Percentiles rank a stretch among this genome's conserved stretches.
Evolutionary conservation across 2,888 invertebrate genomes (phyloP).

Genomic region (Chesias legatella): DNA sequence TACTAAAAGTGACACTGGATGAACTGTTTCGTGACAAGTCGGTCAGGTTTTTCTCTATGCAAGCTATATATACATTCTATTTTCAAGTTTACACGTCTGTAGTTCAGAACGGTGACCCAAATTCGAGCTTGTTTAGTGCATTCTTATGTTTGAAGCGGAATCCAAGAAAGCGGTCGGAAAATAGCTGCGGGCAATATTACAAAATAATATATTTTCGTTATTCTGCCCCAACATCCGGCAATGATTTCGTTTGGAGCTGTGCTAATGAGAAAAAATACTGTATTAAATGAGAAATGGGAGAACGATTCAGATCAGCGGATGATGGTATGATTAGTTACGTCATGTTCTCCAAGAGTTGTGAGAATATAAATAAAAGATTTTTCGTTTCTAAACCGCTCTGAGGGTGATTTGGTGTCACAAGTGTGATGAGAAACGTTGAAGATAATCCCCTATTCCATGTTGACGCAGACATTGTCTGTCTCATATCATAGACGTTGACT

Average conservation of each 20-base stretch:
- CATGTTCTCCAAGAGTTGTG: no score
- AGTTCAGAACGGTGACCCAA: slow-evolving; percentile 65
- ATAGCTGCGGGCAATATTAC: slow-evolving; percentile 19
- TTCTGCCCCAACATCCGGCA: slow-evolving; percentile 19
- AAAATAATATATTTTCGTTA: slow-evolving; percentile 21
- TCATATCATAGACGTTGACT: slow-evolving; percentile 39
- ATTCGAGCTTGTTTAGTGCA: slow-evolving; percentile 53
- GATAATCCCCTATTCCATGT: slow-evolving; percentile 31
- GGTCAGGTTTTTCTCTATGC: slow-evolving; percentile 44
- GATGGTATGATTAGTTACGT: no score
- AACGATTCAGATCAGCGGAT: not conserved
- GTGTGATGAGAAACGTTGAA: slow-evolving; percentile 26
- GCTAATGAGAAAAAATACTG: no score
- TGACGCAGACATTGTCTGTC: slow-evolving; percentile 32
- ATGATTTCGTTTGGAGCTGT: not conserved
- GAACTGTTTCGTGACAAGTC: slow-evolving; percentile 23
- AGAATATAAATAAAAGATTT: no score
- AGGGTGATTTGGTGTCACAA: slow-evolving; percentile 27
- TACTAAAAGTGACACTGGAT: slow-evolving; percentile 17
- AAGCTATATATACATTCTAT: slow-evolving; percentile 64
- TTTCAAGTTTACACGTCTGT: slow-evolving; percentile 69
- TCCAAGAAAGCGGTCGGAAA: slow-evolving; percentile 6
- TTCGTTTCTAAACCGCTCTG: slow-evolving; percentile 17
- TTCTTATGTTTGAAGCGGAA: slow-evolving; percentile 48
- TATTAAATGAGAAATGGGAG: no score